Conservation (phyloP, 2,888 invertebrate species). For the Apomyelois bistriatella region DNA sequence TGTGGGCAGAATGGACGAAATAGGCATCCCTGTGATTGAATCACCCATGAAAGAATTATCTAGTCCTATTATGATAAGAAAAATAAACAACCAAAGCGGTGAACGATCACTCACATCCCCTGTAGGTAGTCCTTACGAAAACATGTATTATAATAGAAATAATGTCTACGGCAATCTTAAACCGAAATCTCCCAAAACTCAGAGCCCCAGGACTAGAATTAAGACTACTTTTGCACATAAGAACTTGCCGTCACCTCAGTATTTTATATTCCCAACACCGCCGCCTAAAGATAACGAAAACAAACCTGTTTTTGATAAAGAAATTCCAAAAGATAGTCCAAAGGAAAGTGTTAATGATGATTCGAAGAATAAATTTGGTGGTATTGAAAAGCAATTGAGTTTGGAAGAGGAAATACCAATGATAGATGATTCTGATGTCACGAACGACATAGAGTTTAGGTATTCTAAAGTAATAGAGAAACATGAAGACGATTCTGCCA, state of each 20-base stretch:
- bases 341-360: constrained; percentile 11
- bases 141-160: constrained; percentile 71
- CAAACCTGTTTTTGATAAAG: constrained; percentile 42
- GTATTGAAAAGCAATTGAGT: constrained; percentile 73
- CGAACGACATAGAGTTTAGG: constrained; percentile 69
- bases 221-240: constrained; percentile 80
- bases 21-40: constrained; percentile 68
- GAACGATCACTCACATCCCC: constrained; percentile 40
- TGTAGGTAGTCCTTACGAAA: constrained; percentile 81
- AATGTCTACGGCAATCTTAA: constrained; percentile 50
- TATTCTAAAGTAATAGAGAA: constrained; percentile 49
- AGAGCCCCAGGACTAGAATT: constrained; percentile 81
- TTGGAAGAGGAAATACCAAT: constrained; percentile 76
- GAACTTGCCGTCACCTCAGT: constrained; percentile 69
- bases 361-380: constrained; percentile 36
- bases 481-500: constrained; percentile 11
- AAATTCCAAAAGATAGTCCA: constrained; percentile 11
- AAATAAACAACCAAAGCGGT: constrained; percentile 43
- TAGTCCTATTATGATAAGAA: constrained; percentile 68
- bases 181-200: constrained; percentile 71
- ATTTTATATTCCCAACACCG: constrained; percentile 71
- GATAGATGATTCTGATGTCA: constrained; percentile 69
- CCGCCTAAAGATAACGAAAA: constrained; percentile 51
- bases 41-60: constrained; percentile 51
- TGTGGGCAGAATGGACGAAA: constrained; percentile 67